phyloP scores from a whole-genome alignment of 2,888 invertebrate genomes.

The Nephrotoma appendiculata region DNA sequence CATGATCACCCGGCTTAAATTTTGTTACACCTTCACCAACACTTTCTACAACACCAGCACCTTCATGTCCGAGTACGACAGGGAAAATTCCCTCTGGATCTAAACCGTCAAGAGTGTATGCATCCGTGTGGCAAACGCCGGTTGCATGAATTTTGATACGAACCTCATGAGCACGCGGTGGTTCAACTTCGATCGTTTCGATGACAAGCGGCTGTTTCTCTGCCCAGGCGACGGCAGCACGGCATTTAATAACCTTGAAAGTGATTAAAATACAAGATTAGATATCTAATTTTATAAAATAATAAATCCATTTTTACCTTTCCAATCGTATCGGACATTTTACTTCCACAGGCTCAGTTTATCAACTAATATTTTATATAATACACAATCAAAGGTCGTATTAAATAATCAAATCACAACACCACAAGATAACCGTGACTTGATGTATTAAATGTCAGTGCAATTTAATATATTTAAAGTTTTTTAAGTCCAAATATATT shows the following conservation, averaged over 20 bases:
- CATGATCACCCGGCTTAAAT: constrained; percentile 52
- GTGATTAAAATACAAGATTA: constrained; percentile 15
- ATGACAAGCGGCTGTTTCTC: constrained; percentile 76
- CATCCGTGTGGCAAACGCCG: constrained; percentile 85
- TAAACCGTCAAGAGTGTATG: constrained; percentile 73
- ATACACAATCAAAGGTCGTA: not conserved
- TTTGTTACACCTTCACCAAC: constrained; percentile 82
- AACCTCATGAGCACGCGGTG: constrained; percentile 88
- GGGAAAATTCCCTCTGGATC: constrained; percentile 91
- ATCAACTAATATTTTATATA: not conserved
- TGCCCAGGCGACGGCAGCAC: constrained; percentile 95
- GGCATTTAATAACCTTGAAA: constrained; percentile 66
- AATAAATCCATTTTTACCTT: not conserved
- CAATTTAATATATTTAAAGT: not conserved
- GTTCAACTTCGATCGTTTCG: constrained; percentile 86
- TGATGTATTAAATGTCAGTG: not conserved
- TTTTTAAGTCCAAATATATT: not conserved
- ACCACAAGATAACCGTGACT: not conserved
- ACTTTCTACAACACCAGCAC: constrained; percentile 92
- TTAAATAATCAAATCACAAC: no score
- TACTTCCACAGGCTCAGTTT: no score
- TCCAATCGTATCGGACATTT: not conserved
- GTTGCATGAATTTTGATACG: constrained; percentile 65
- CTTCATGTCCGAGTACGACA: constrained; percentile 90
- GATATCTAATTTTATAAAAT: not conserved